phyloP scores from a whole-genome alignment of 2,797 vertebrate genomes.

The Tenualosa thibaudeaui region DNA sequence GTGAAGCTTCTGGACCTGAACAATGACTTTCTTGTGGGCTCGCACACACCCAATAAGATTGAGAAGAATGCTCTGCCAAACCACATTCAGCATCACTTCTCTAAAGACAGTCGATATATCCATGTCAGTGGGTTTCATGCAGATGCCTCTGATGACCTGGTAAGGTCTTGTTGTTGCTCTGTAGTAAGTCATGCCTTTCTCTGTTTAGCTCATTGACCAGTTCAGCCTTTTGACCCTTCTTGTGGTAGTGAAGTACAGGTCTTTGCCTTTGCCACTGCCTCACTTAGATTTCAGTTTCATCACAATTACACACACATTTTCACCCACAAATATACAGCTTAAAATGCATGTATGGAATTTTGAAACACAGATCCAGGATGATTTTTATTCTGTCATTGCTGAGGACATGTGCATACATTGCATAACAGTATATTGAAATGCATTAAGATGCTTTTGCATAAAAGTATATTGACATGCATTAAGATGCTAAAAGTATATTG shows the following conservation, averaged over 20 bases:
- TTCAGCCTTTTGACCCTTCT: too few species aligned
- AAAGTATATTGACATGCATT: too few species aligned
- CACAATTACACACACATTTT: background rate
- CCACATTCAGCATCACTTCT: conserved; percentile 82
- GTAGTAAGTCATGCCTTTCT: too few species aligned
- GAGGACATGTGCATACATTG: background rate
- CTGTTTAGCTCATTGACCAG: too few species aligned
- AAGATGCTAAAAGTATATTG: too few species aligned
- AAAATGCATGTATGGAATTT: background rate
- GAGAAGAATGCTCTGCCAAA: conserved; percentile 83
- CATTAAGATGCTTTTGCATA: too few species aligned
- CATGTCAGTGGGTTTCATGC: conserved; percentile 86
- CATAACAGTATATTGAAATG: background rate
- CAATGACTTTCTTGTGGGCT: conserved; percentile 84
- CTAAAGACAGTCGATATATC: conserved; percentile 79
- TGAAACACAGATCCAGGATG: background rate
- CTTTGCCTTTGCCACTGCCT: background rate
- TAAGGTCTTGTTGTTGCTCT: conserved; percentile 56
- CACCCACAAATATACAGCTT: background rate
- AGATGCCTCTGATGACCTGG: conserved; percentile 87
- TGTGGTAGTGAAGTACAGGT: too few species aligned
- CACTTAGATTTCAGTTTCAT: background rate
- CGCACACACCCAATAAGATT: conserved; percentile 87
- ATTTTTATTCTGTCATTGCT: background rate
- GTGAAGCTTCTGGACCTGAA: conserved; percentile 90